Evolutionary conservation across 2,888 invertebrate species (phyloP).

Genomic region (Caenorhabditis uteleia): DNA sequence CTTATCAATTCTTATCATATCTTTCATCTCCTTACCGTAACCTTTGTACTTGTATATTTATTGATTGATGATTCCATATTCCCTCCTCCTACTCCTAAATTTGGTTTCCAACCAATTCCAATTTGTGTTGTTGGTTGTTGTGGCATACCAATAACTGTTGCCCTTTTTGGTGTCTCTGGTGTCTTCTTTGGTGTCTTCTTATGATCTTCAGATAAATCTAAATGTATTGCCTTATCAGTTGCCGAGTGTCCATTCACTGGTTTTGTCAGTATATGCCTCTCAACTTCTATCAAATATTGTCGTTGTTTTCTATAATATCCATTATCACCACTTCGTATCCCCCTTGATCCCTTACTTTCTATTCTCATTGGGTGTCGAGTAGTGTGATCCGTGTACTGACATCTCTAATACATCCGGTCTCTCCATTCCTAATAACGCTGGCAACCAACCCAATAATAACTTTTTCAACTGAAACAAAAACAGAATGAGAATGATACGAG

Average conservation of each 20-base stretch:
- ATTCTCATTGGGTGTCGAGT: too few relatives aligned
- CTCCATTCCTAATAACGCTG: constrained; percentile 61
- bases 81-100: constrained; percentile 9
- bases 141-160: constrained; percentile 19
- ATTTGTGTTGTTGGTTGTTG: constrained; percentile 14
- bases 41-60: constrained; percentile 28
- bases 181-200: constrained; percentile 8
- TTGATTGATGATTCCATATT: constrained; percentile 25
- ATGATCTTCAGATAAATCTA: constrained; percentile 27
- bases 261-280: constrained; percentile 26
- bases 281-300: constrained; percentile 38
- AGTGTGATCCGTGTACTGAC: constrained; percentile 27
- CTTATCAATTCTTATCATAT: neutral
- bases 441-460: constrained; percentile 61
- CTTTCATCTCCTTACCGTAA: constrained; percentile 9
- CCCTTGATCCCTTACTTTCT: constrained; percentile 14
- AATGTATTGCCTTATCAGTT: constrained; percentile 31
- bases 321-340: neutral
- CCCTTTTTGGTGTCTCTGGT: constrained; percentile 12
- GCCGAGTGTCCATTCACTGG: constrained; percentile 26
- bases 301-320: constrained; percentile 22
- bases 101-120: constrained; percentile 3
- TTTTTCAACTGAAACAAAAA: constrained; percentile 50
- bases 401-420: constrained; percentile 49
- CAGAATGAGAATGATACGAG: neutral